Conservation (phyloP, 2,113 vertebrate species). For the Girardinichthys multiradiatus region DNA sequence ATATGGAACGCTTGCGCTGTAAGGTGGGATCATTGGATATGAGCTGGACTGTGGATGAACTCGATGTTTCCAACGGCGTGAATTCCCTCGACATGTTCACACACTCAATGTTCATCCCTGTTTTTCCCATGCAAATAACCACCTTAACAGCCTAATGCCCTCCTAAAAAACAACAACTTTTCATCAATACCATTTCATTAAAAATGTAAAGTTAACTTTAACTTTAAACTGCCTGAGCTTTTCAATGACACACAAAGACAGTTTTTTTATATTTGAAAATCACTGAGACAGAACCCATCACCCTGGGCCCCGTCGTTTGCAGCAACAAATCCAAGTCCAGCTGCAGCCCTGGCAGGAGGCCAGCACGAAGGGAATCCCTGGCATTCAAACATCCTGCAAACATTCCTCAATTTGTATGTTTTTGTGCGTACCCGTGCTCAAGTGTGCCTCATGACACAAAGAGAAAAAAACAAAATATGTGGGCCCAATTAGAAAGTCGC, state of each 20-base stretch:
- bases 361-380: constrained; percentile 71
- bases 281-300: constrained; percentile 12
- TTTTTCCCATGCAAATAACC: constrained; percentile 20
- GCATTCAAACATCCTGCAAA: constrained; percentile 65
- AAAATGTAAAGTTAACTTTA: background rate
- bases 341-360: constrained; percentile 61
- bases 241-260: background rate
- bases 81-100: constrained; percentile 57
- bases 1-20: constrained; percentile 72
- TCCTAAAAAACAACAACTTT: background rate
- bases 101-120: constrained; percentile 10
- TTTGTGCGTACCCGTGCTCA: constrained; percentile 42
- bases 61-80: constrained; percentile 27
- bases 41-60: constrained; percentile 72
- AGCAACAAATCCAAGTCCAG: constrained; percentile 54
- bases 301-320: constrained; percentile 34
- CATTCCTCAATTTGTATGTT: constrained; percentile 59
- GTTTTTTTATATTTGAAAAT: background rate
- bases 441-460: constrained; percentile 38
- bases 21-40: constrained; percentile 47
- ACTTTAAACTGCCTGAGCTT: background rate
- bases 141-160: constrained; percentile 8
- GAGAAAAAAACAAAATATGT: constrained; percentile 40
- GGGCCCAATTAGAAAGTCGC: constrained; percentile 56
- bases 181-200: background rate